These are phyloP conservation scores for Eristalinus aeneus DNA, from an alignment of 2,888 invertebrate genomes.

Conservation along the genomic window DNA sequence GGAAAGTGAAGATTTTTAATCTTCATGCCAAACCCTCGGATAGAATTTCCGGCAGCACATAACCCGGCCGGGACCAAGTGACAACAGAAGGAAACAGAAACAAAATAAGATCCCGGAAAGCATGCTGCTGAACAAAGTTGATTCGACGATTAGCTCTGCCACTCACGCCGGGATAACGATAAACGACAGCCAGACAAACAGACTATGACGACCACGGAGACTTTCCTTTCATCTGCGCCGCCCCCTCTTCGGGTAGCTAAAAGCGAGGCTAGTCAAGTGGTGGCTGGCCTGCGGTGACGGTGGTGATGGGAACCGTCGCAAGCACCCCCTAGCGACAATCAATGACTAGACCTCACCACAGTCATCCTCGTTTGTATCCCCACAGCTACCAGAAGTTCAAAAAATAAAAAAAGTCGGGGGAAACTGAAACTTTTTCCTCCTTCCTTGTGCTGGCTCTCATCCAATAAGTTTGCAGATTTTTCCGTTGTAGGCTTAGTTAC, in stretches of 20 bases:
- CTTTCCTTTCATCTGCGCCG: neutral
- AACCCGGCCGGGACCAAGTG: conserved; percentile 6
- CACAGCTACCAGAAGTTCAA: conserved; percentile 16
- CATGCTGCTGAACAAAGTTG: conserved; percentile 43
- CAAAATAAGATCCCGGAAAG: conserved; percentile 12
- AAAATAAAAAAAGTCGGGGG: conserved; percentile 4
- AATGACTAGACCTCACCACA: conserved; percentile 45
- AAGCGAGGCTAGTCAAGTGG: conserved; percentile 8
- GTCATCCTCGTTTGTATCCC: neutral
- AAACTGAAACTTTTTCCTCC: neutral
- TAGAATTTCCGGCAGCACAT: conserved; percentile 19
- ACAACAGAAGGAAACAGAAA: neutral
- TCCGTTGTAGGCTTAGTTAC: conserved; percentile 40
- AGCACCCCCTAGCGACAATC: conserved; percentile 50
- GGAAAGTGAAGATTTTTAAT: conserved; percentile 49
- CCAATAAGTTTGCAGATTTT: conserved; percentile 61
- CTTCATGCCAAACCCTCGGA: neutral
- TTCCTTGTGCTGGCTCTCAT: conserved; percentile 34
- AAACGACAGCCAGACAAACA: conserved; percentile 52
- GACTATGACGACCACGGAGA: conserved; percentile 34
- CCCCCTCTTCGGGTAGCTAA: neutral
- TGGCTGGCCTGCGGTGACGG: neutral
- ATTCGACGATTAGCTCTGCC: conserved; percentile 54
- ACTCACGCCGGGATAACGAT: conserved; percentile 45
- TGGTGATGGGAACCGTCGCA: conserved; percentile 24